Evolutionary conservation across 2,888 invertebrate species (phyloP).

Genomic region (Pteria penguin): DNA sequence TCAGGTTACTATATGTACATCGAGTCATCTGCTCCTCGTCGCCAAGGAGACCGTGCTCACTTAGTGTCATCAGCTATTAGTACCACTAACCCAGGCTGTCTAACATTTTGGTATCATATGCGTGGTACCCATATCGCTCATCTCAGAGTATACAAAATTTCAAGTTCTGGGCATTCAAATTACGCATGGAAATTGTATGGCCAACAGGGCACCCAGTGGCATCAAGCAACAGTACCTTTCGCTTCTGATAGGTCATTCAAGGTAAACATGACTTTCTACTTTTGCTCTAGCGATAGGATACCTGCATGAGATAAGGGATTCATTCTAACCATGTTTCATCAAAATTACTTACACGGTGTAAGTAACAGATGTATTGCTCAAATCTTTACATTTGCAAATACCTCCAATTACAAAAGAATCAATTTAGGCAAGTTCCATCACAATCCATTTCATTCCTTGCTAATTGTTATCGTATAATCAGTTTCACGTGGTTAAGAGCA

Average conservation of each 20-base stretch:
- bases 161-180: neutral
- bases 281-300: too few species aligned
- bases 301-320: too few species aligned
- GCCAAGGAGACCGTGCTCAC: conserved; percentile 39
- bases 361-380: too few species aligned
- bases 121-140: conserved; percentile 9
- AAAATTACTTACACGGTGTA: too few species aligned
- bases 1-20: conserved; percentile 30
- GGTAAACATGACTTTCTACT: too few species aligned
- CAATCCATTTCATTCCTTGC: too few species aligned
- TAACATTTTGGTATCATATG: conserved; percentile 16
- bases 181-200: conserved; percentile 33
- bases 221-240: neutral
- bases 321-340: too few species aligned
- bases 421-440: too few species aligned
- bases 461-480: too few species aligned
- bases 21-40: conserved; percentile 22
- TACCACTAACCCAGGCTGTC: neutral
- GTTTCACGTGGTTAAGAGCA: too few species aligned
- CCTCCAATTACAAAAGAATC: too few species aligned
- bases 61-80: conserved; percentile 51
- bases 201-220: conserved; percentile 42
- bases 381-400: too few species aligned
- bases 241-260: neutral
- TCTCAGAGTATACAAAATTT: neutral